Evolutionary conservation across 2,888 invertebrate species (phyloP), one percentile per base, ranked within the genome.

Genomic region (Campoplex nolae): DNA sequence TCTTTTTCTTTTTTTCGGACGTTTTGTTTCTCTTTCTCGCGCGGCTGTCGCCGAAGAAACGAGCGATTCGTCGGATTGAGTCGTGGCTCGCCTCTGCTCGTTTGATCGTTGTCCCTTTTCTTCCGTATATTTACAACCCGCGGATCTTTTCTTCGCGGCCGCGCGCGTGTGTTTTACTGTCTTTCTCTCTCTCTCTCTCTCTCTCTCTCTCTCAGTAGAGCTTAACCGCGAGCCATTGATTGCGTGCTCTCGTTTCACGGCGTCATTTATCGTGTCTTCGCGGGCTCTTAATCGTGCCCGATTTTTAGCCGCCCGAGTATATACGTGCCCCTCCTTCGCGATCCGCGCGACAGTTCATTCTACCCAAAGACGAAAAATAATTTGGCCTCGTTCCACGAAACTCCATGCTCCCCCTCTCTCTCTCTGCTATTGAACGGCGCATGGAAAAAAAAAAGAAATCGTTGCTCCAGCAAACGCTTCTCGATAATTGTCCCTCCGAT

Each of bases 21-120:
- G 76, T 82, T 87, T 67, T 32, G 28, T 80, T 70, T 76, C 77
- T 77, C 42, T 73, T 67, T 71, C 71, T 80, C 82, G 81, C 82
- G 81, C 45, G 76, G 71, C 87, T 86, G 88, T 89, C 84, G 77
- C 82, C 85, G 38, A 51, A 56, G 80, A 70, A 65, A 70, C 74
- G 56, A 79, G 76, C 83, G 88, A 88, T 88, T 87, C 88, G 84
- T 80, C 79, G 86, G 86, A 89, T 89, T 89, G 88, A 89, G 88
- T 86, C 83, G 88, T 85, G 85, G 70, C 71, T 84, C 84, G 79
- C 23, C 23, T 23, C 23, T 23, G 23, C 82, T 68, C 67, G 73
- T 58, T 67, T 68, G 48, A 67, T 65, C 56, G 75, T 48, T 62
- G 42, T 42, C 58, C 48, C 71, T 70, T 48, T 28, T 79, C 78